phyloP scores from a whole-genome alignment of 2,797 vertebrate genomes.

The Cottoperca gobio region DNA sequence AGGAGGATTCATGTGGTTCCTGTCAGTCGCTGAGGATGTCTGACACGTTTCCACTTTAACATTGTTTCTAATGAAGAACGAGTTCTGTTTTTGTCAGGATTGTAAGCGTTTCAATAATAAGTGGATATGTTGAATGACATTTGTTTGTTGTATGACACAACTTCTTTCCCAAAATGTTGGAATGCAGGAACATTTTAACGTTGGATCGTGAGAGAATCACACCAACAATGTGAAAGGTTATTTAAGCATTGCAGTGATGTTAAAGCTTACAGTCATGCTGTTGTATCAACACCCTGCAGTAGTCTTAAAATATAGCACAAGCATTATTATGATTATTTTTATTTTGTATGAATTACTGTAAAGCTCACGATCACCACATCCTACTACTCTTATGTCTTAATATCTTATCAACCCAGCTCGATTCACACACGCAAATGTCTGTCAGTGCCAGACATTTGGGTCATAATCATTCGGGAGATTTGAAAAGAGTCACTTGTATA shows the following conservation, averaged over 20 bases:
- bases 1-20: conserved; percentile 16
- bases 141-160: conserved; percentile 1
- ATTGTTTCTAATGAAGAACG: conserved; percentile 10
- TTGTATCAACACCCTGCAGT: conserved; percentile 3
- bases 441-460: neutral
- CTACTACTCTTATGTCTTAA: neutral
- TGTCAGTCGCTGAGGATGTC: neutral
- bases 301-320: conserved; percentile 12
- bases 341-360: neutral
- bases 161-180: neutral
- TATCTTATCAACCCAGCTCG: neutral
- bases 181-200: conserved; percentile 2
- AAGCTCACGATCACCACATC: neutral
- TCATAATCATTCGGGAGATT: no score
- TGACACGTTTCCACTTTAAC: neutral
- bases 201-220: neutral
- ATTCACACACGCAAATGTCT: no score
- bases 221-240: conserved; percentile 17
- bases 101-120: conserved; percentile 13
- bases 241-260: neutral
- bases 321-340: neutral
- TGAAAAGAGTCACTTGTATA: no score
- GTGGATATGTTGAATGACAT: conserved; percentile 2
- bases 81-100: conserved; percentile 14
- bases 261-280: neutral